Evolutionary conservation across 2,113 vertebrate genomes (phyloP), one percentile per base, ranked within the genome.

Genomic region (Gila orcuttii): DNA sequence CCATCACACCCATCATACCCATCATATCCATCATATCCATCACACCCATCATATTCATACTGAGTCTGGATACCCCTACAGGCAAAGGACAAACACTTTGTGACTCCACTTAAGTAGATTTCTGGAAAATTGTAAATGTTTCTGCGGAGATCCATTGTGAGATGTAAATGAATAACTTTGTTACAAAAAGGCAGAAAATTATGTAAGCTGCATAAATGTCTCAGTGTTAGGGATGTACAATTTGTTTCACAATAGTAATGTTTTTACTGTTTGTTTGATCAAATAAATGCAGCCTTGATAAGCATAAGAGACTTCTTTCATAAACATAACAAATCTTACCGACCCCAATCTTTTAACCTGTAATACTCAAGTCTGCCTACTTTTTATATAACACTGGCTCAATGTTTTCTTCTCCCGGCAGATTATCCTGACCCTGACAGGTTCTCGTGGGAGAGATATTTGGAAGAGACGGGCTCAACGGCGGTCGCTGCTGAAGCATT

Each of bases 391-490:
- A 21, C 55, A 76, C 60, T 15, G 6, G 6, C 64, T 11, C 12
- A 8, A 13, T 31, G 42, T 68, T 15, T 47, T 39, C 79, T 55
- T 84, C 52, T 79, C 64, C 15, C 75, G 83, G 2, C 90, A 99
- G 98, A 97, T 93, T 99, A 99, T 84, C 97, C 97, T 79, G 96
- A 99, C 86, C 96, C 96, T 0, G 96, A 95, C 68, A 95, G 93
- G 86, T 99, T 99, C 93, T 96, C 94, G 86, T 99, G 98, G 98
- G 95, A 97, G 88, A 96, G 92, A 78, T 99, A 99, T 90, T 93
- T 99, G 89, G 95, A 96, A 85, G 98, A 99, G 93, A 99, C 97
- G 0, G 95, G 97, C 50, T 92, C 97, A 28, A 95, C 95, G 82
- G 96, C 97, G 28, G 98, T 98, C 84, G 95, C 96, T 6, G 68